Percentiles rank a stretch among this genome's conserved stretches.
phyloP scores from a whole-genome alignment of 2,797 vertebrate species.

The Gambusia yucatana region DNA sequence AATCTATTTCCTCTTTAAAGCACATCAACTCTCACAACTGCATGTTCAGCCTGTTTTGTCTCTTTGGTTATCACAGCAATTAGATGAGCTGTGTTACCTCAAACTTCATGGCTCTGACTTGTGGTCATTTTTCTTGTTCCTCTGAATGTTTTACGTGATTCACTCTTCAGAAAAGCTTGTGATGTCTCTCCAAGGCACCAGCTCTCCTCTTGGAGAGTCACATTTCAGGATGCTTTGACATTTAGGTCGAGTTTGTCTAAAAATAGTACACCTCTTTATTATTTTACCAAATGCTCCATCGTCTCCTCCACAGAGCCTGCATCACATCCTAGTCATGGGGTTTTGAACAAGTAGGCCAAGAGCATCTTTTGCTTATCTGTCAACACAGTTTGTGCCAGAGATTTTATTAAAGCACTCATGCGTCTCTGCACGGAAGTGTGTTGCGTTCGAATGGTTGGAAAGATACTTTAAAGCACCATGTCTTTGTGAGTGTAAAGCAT shows the following conservation, averaged over 20 bases:
- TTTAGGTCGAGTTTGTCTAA: conserved; percentile 49
- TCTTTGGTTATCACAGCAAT: neutral
- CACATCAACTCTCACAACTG: neutral
- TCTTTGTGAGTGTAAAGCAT: conserved; percentile 13
- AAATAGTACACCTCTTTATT: conserved; percentile 70
- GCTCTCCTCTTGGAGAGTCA: conserved; percentile 17
- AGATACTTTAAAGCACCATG: conserved; percentile 33
- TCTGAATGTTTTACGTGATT: neutral
- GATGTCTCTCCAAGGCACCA: conserved; percentile 18
- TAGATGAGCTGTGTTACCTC: neutral
- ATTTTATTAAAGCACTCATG: conserved; percentile 40
- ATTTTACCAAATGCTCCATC: conserved; percentile 62
- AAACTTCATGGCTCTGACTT: neutral
- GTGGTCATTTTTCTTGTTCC: neutral
- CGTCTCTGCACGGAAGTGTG: conserved; percentile 47
- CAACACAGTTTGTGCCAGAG: conserved; percentile 31
- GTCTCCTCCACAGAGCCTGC: conserved; percentile 28
- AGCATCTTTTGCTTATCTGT: conserved; percentile 36
- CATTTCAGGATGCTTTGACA: conserved; percentile 45
- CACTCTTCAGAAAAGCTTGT: conserved; percentile 7
- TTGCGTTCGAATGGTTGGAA: conserved; percentile 25
- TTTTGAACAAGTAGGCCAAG: conserved; percentile 60
- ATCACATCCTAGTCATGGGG: conserved; percentile 50
- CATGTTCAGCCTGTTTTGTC: neutral
- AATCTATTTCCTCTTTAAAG: neutral